Conservation (phyloP, 2,797 vertebrate genomes). For the Sebastes goodei region DNA sequence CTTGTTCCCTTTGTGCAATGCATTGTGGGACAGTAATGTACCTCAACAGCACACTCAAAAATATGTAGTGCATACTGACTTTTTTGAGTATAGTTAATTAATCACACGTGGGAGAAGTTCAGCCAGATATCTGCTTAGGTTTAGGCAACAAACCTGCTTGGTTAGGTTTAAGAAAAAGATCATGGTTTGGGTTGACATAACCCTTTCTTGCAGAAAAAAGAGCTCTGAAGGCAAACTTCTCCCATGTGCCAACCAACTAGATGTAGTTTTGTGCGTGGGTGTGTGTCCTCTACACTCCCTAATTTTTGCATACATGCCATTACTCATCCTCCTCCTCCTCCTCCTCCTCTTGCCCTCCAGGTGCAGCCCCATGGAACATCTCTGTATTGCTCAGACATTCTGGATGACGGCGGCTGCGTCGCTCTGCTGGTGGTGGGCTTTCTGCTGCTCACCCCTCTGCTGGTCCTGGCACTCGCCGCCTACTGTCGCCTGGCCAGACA, state of each 20-base stretch:
- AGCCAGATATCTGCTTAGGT: too few species aligned
- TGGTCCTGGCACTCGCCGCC: slow-evolving; percentile 90
- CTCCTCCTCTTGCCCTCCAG: slow-evolving; percentile 66
- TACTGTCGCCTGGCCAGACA: slow-evolving; percentile 90
- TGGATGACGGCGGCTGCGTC: slow-evolving; percentile 85
- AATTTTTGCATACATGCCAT: background rate
- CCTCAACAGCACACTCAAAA: background rate
- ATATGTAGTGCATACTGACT: background rate
- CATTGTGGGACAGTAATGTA: background rate
- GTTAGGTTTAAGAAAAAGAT: too few species aligned
- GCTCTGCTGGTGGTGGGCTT: slow-evolving; percentile 91
- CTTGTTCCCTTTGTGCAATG: background rate
- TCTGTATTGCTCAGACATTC: slow-evolving; percentile 82
- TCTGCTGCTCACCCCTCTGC: slow-evolving; percentile 87
- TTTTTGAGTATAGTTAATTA: background rate
- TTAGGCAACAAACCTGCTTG: too few species aligned
- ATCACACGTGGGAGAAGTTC: background rate
- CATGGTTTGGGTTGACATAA: too few species aligned
- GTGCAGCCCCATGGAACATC: slow-evolving; percentile 83
- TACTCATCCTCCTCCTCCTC: background rate
- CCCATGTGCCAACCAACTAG: background rate
- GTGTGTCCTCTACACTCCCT: background rate
- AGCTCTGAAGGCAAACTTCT: too few species aligned
- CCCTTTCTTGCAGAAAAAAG: too few species aligned
- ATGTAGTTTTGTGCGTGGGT: background rate